phyloP scores from a whole-genome alignment of 2,888 invertebrate species.

The Mythimna lalbum region DNA sequence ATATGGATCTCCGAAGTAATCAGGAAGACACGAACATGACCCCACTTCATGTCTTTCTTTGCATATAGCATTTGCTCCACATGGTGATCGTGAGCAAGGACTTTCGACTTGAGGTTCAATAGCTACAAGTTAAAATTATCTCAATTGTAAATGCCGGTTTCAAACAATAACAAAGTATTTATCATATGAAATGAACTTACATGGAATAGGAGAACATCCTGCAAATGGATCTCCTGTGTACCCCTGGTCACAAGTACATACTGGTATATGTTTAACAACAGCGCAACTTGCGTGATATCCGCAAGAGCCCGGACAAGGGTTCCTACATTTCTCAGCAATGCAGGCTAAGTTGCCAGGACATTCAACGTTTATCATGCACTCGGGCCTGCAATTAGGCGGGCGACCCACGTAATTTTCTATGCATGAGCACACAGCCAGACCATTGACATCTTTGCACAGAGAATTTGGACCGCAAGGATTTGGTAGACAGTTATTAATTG shows the following conservation, averaged over 20 bases:
- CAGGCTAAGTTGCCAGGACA: conserved; percentile 94
- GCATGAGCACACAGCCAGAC: conserved; percentile 94
- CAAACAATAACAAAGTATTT: background rate
- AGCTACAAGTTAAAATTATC: conserved; percentile 78
- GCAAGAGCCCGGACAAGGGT: conserved; percentile 94
- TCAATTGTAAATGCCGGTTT: conserved; percentile 1
- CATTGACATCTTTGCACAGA: conserved; percentile 93
- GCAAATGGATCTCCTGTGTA: conserved; percentile 95
- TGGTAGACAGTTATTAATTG: conserved; percentile 92
- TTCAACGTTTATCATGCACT: conserved; percentile 94
- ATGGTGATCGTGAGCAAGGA: conserved; percentile 96
- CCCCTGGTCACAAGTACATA: conserved; percentile 93
- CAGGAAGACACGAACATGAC: conserved; percentile 95
- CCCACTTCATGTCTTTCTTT: conserved; percentile 95
- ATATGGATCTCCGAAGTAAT: conserved; percentile 96
- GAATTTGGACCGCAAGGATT: conserved; percentile 95
- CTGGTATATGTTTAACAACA: conserved; percentile 93
- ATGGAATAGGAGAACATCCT: conserved; percentile 92
- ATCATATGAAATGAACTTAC: conserved; percentile 83
- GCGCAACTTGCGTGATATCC: conserved; percentile 93
- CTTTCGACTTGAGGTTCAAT: conserved; percentile 87
- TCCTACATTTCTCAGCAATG: conserved; percentile 93
- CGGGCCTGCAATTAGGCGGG: conserved; percentile 95
- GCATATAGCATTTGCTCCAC: conserved; percentile 96
- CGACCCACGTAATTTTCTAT: conserved; percentile 93